phyloP scores from a whole-genome alignment of 1,140 invertebrate genomes.

The Macrostomum lignano region DNA sequence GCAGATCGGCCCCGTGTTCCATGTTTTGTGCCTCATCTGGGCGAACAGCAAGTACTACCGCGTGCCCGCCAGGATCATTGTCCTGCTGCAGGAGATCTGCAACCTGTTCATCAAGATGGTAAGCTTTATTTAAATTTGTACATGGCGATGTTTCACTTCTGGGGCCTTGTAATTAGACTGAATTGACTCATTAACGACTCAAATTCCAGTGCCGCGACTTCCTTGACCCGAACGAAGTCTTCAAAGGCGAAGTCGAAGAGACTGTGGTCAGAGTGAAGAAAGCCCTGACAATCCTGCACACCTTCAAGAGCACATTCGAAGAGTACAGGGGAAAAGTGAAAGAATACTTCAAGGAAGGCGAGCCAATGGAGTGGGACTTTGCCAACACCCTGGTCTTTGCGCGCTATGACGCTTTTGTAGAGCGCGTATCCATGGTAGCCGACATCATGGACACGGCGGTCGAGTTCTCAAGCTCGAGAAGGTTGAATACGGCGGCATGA shows the following conservation, averaged over 20 bases:
- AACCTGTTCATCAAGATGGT: slow-evolving; percentile 50
- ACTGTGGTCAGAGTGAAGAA: slow-evolving; percentile 56
- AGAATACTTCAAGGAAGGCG: slow-evolving; percentile 35
- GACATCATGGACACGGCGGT: slow-evolving; percentile 58
- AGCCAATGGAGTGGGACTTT: slow-evolving; percentile 51
- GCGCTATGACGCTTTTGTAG: slow-evolving; percentile 50
- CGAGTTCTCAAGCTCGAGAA: slow-evolving; percentile 76
- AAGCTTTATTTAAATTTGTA: slow-evolving; percentile 11
- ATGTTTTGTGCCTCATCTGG: slow-evolving; percentile 60
- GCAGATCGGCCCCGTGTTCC: slow-evolving; percentile 35
- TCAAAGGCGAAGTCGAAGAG: slow-evolving; percentile 32
- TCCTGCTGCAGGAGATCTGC: slow-evolving; percentile 55
- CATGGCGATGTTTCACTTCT: slow-evolving; percentile 10
- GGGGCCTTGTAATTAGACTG: slow-evolving; percentile 1
- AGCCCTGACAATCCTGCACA: slow-evolving; percentile 43
- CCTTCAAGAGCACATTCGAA: slow-evolving; percentile 36
- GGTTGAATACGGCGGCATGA: slow-evolving; percentile 66
- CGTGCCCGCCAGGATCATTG: slow-evolving; percentile 54
- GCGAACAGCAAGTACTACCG: slow-evolving; percentile 59
- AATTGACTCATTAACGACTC: slow-evolving; percentile 5
- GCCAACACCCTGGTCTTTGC: slow-evolving; percentile 55
- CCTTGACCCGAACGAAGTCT: slow-evolving; percentile 55
- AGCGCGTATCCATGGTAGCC: slow-evolving; percentile 48
- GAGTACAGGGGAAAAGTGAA: slow-evolving; percentile 41
- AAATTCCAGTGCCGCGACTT: slow-evolving; percentile 42